These are phyloP conservation scores for Myiagra hebetior DNA, from an alignment of 2,113 vertebrate genomes.

Conservation along the genomic window DNA sequence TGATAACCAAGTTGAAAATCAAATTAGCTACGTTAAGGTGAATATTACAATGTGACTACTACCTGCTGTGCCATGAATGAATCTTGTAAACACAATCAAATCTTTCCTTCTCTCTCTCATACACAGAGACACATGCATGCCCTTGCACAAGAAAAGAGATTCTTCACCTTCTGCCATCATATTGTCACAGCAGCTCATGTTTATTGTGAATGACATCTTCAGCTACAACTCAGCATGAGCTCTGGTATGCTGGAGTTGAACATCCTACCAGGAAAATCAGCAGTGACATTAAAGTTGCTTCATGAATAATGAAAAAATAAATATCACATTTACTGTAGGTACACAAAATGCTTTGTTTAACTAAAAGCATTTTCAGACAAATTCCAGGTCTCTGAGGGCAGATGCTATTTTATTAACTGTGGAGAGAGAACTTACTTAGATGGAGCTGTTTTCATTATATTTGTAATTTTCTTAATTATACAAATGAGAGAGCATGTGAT, in stretches of 20 bases:
- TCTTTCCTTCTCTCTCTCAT: slow-evolving; percentile 11
- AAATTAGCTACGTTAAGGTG: slow-evolving; percentile 84
- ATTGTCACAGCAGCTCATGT: slow-evolving; percentile 67
- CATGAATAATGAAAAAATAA: slow-evolving; percentile 68
- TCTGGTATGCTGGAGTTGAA: slow-evolving; percentile 31
- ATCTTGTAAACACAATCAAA: slow-evolving; percentile 83
- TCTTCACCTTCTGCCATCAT: slow-evolving; percentile 62
- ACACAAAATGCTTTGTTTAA: slow-evolving; percentile 59
- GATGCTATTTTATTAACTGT: slow-evolving; percentile 9
- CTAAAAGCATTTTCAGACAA: slow-evolving; percentile 32
- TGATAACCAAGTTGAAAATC: slow-evolving; percentile 80
- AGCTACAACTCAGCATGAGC: slow-evolving; percentile 46
- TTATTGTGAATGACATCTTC: slow-evolving; percentile 71
- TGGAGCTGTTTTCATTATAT: slow-evolving; percentile 2
- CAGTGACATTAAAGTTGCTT: slow-evolving; percentile 43
- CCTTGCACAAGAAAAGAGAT: slow-evolving; percentile 47
- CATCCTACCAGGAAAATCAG: slow-evolving; percentile 28
- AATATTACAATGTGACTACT: slow-evolving; percentile 79
- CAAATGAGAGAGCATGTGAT: neutral
- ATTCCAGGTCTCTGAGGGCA: slow-evolving; percentile 5
- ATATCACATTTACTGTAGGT: slow-evolving; percentile 16
- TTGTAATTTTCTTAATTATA: slow-evolving; percentile 24
- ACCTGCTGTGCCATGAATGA: slow-evolving; percentile 89
- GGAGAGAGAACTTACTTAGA: neutral
- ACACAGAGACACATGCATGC: neutral